These are phyloP conservation scores for Acronicta aceris DNA, from an alignment of 2,888 invertebrate species.

Conservation along the genomic window DNA sequence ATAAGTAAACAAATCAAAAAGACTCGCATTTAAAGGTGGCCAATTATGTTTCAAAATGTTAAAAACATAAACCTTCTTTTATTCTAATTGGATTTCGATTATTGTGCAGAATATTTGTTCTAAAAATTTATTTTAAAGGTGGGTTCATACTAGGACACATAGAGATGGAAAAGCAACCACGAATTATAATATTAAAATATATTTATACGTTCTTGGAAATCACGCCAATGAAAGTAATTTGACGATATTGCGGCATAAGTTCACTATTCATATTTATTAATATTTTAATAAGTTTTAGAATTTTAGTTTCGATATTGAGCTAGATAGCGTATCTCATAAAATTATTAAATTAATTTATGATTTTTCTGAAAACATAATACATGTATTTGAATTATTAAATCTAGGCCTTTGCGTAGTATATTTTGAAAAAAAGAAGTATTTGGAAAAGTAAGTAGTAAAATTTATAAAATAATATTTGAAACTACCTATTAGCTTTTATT, in stretches of 20 bases:
- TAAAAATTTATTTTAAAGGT: constrained; percentile 26
- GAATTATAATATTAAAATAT: too few relatives aligned
- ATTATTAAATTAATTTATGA: not conserved
- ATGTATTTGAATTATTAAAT: constrained; percentile 1
- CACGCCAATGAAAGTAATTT: constrained; percentile 7
- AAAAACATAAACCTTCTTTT: not conserved
- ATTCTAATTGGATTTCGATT: constrained; percentile 12
- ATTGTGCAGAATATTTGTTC: constrained; percentile 21
- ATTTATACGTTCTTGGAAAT: not conserved
- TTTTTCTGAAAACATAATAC: not conserved
- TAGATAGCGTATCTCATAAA: not conserved
- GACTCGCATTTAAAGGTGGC: too few relatives aligned
- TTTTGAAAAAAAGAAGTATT: too few relatives aligned
- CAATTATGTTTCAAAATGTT: too few relatives aligned
- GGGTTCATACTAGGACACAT: constrained; percentile 12
- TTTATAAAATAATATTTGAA: too few relatives aligned
- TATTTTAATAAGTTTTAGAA: constrained; percentile 14
- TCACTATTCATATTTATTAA: constrained; percentile 7
- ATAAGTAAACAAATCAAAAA: too few relatives aligned
- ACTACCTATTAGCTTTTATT: too few relatives aligned
- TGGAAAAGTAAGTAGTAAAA: too few relatives aligned
- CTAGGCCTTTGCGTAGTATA: not conserved
- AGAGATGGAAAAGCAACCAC: not conserved
- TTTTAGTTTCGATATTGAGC: not conserved
- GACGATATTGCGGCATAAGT: constrained; percentile 7